These are phyloP conservation scores for Bucco capensis DNA, from an alignment of 2,113 vertebrate species.

Conservation along the genomic window DNA sequence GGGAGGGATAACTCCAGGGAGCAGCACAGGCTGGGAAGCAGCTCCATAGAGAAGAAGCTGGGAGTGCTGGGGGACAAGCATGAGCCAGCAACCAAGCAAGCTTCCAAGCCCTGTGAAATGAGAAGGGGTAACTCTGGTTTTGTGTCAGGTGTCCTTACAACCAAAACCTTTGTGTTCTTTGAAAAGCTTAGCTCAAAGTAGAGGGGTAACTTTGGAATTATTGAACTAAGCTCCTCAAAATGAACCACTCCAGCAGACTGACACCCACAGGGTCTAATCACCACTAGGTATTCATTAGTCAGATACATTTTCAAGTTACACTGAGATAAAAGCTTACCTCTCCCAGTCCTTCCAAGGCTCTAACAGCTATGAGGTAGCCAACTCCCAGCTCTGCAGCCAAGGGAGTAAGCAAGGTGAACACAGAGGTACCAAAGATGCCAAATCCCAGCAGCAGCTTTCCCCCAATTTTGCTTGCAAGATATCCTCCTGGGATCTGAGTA, in stretches of 20 bases:
- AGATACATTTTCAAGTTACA: neutral
- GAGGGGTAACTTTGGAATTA: neutral
- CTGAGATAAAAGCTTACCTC: conserved; percentile 77
- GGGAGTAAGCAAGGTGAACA: conserved; percentile 91
- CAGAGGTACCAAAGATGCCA: conserved; percentile 84
- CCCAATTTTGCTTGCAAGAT: conserved; percentile 85
- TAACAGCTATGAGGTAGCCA: conserved; percentile 84
- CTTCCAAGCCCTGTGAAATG: too few relatives aligned
- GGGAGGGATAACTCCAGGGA: too few relatives aligned
- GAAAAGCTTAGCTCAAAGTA: neutral
- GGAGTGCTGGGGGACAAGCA: too few relatives aligned
- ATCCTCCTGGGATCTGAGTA: conserved; percentile 94
- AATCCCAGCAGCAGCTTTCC: conserved; percentile 89
- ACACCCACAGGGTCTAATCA: neutral
- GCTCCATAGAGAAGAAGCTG: too few relatives aligned
- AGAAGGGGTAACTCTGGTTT: neutral
- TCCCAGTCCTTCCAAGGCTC: conserved; percentile 90
- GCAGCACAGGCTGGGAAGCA: too few relatives aligned
- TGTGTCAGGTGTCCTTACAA: neutral
- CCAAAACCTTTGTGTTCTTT: neutral
- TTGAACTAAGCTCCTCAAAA: neutral
- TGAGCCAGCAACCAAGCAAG: too few relatives aligned
- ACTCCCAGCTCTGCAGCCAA: conserved; percentile 86
- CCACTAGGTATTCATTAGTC: neutral
- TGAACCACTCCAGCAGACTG: neutral